Evolutionary conservation across 2,113 vertebrate species (phyloP).

Genomic region (Turnix velox): DNA sequence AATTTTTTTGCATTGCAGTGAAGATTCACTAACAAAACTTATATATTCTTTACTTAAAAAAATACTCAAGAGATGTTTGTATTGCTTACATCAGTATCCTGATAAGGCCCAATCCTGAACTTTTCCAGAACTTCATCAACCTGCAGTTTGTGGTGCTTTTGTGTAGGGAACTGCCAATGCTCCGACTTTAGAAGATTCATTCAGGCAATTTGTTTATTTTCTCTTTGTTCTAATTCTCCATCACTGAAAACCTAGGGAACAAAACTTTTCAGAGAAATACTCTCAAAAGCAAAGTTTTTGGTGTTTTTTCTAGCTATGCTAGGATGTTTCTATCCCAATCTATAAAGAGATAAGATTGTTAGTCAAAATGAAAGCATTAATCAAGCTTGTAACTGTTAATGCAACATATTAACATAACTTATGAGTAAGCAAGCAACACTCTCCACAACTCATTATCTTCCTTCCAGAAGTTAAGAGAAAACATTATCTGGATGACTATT

Average conservation of each 20-base stretch:
- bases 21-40: constrained; percentile 10
- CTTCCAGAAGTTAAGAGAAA: background rate
- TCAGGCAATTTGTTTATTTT: constrained; percentile 5
- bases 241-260: background rate
- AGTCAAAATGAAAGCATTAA: background rate
- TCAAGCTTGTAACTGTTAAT: background rate
- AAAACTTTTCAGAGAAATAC: background rate
- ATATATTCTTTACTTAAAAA: constrained; percentile 36
- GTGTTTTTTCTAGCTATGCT: background rate
- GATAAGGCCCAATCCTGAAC: constrained; percentile 35
- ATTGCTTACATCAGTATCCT: constrained; percentile 53
- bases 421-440: background rate
- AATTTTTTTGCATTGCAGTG: background rate
- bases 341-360: background rate
- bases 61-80: constrained; percentile 8
- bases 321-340: fast-evolving
- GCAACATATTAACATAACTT: background rate
- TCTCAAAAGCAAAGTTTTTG: background rate
- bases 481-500: background rate
- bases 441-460: background rate
- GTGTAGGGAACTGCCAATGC: background rate
- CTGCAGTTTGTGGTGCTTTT: constrained; percentile 1
- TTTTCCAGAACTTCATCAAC: background rate
- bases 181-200: background rate
- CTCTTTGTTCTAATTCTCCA: background rate